A percentile compares a stretch with the other conserved stretches of the same genome.
Conservation (phyloP, 2,113 vertebrate genomes). For the Thymallus thymallus region DNA sequence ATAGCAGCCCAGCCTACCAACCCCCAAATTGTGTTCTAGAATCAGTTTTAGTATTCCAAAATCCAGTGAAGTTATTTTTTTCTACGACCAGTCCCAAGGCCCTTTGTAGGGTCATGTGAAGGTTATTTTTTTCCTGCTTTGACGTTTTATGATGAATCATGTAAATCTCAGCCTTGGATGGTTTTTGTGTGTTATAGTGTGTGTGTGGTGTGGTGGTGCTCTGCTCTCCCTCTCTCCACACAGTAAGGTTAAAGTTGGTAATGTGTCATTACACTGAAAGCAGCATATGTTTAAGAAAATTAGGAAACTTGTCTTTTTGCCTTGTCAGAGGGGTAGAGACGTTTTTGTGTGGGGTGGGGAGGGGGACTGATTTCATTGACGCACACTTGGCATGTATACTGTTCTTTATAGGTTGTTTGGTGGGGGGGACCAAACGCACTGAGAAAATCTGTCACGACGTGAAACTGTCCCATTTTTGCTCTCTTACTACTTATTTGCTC, state of each 20-base stretch:
- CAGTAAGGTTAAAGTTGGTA: slow-evolving; percentile 11
- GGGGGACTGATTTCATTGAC: slow-evolving; percentile 1
- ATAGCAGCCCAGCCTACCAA: slow-evolving; percentile 48
- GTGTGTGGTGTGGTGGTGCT: slow-evolving; percentile 5
- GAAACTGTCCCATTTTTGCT: background rate
- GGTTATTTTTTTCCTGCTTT: slow-evolving; percentile 16
- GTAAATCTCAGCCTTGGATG: slow-evolving; percentile 12
- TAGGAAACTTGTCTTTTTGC: background rate
- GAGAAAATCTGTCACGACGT: background rate
- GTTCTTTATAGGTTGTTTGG: slow-evolving; percentile 14
- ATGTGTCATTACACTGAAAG: slow-evolving; percentile 50
- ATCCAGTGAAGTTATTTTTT: slow-evolving; percentile 36
- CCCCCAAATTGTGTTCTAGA: slow-evolving; percentile 49
- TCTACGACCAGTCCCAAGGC: background rate
- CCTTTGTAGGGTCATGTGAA: slow-evolving; percentile 21
- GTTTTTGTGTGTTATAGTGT: slow-evolving; percentile 21
- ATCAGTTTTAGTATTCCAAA: slow-evolving; percentile 51
- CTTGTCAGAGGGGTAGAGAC: background rate
- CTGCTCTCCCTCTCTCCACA: background rate
- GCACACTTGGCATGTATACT: slow-evolving; percentile 8
- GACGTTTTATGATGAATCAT: slow-evolving; percentile 27
- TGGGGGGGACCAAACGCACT: background rate
- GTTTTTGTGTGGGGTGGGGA: background rate
- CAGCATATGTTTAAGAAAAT: background rate
- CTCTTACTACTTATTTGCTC: background rate